Evolutionary conservation across 92 coral and sea anemone genomes (phyloP), one percentile per base, ranked within the genome.

Genomic region (Parazoanthus atlanticus): DNA sequence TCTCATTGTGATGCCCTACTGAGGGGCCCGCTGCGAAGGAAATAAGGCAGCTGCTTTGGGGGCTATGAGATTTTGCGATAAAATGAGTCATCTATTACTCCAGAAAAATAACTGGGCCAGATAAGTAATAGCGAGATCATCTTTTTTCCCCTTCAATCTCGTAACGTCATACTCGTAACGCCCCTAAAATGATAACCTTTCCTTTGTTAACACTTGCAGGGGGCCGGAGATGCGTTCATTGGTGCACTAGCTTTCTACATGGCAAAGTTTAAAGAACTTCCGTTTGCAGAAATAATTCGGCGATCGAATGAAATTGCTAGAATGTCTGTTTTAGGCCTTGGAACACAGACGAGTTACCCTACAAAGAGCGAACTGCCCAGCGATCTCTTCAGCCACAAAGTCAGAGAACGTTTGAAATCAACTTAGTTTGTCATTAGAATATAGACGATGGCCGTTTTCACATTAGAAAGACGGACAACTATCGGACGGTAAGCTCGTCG

Each of bases 221-320:
- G 99, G n/a, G 99, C 99, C 73, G 99, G 99, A 26, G 99, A 97
- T 94, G 99, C 99, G 25, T 97, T 97, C 58, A 96, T 97, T 61
- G 99, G 99, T 70, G 99, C 99, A 13, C 82, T 97, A 84, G 99
- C 99, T 16, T 97, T 90, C 89, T 97, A 91, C 84, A 89, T 94
- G 91, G 95, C 99, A 36, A 97, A 97, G 90, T 95, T 84, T 94
- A 93, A 93, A 88, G 93, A 91, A 61, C 94, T 97, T 78, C 91
- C 99, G 16, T 97, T 97, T 86, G 95, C 91, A 9, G 99, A 97
- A 90, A 95, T 97, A 91, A 97, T 97, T 6, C 82, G 93, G 83
- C 88, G 99, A 86, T 91, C 99, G 58, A 96, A 94, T 43, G 99
- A 97, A 91, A 90, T 97, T 72, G 99, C 99, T 34, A 93, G 97